A percentile compares a stretch with the other conserved stretches of the same genome.
phyloP scores from a whole-genome alignment of 1,140 invertebrate species.

The Brevipalpus yothersi region DNA sequence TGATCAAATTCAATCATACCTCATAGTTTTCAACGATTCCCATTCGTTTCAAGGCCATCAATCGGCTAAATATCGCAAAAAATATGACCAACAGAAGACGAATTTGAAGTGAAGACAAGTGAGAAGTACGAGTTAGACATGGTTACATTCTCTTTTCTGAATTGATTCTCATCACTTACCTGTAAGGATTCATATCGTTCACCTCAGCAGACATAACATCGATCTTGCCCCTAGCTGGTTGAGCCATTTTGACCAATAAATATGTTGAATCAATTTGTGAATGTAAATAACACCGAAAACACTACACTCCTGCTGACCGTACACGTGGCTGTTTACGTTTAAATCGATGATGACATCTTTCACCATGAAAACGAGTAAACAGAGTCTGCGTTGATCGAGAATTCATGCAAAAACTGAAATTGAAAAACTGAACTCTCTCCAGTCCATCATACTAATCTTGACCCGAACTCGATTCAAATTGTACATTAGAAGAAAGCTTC shows the following conservation, averaged over 20 bases:
- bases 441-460: too few relatives aligned
- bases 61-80: conserved; percentile 34
- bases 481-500: too few relatives aligned
- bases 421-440: too few relatives aligned
- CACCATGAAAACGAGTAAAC: too few relatives aligned
- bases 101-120: neutral
- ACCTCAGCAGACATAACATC: conserved; percentile 63
- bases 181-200: conserved; percentile 97
- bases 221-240: conserved; percentile 29
- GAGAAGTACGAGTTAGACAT: neutral
- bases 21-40: conserved; percentile 98
- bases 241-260: neutral
- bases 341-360: too few relatives aligned
- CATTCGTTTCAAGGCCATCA: conserved; percentile 97
- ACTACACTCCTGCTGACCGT: too few relatives aligned
- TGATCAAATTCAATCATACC: conserved; percentile 13
- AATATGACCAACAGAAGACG: neutral
- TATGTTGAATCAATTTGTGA: neutral
- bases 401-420: too few relatives aligned
- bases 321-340: too few relatives aligned
- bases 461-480: too few relatives aligned
- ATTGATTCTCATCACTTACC: conserved; percentile 26
- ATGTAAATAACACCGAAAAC: too few relatives aligned
- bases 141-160: neutral
- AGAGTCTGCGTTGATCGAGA: too few relatives aligned